phyloP scores from a whole-genome alignment of 2,113 vertebrate species.

The Parotia lawesii region DNA sequence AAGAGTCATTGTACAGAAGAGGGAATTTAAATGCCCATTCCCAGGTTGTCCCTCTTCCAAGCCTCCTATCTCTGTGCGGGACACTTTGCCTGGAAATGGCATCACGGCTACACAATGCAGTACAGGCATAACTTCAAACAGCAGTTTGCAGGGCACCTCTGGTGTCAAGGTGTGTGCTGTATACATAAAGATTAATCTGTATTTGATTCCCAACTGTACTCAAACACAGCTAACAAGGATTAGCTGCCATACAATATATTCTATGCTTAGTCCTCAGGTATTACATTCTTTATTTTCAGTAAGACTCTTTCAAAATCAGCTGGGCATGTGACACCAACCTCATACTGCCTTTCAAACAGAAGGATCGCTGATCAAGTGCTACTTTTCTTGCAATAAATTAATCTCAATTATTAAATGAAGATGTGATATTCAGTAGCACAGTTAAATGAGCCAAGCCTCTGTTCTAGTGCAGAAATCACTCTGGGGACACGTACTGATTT shows the following conservation, averaged over 20 bases:
- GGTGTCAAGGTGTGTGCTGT: neutral
- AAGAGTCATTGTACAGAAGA: neutral
- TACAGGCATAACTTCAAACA: neutral
- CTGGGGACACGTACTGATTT: neutral
- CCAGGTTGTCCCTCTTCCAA: neutral
- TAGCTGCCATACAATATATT: neutral
- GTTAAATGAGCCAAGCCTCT: neutral
- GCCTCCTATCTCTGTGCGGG: neutral
- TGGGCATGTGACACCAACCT: neutral
- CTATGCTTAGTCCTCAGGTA: neutral
- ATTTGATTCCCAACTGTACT: neutral
- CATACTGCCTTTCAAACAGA: neutral
- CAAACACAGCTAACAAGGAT: neutral
- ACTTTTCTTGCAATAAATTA: neutral
- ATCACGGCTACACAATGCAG: neutral
- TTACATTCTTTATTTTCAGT: neutral
- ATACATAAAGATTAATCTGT: neutral
- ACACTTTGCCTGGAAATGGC: neutral
- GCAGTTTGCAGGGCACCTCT: neutral
- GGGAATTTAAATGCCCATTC: neutral
- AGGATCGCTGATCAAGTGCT: neutral
- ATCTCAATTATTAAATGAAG: constrained; percentile 17
- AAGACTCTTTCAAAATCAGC: neutral
- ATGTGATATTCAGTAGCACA: neutral
- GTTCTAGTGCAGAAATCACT: neutral